phyloP scores from a whole-genome alignment of 2,113 vertebrate species.

The Eolophus roseicapilla region DNA sequence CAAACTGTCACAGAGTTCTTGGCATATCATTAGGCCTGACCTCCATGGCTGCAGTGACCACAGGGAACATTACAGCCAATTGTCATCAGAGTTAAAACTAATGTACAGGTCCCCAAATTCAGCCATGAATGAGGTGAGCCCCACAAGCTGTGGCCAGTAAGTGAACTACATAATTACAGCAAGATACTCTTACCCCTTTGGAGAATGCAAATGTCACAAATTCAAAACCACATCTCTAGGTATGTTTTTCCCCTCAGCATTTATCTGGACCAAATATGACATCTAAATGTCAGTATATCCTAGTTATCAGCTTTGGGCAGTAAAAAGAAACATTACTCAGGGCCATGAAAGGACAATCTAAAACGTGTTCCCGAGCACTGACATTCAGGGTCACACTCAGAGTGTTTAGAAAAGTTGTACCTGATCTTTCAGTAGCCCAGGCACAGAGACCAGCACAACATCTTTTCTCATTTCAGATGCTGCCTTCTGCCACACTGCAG shows the following conservation, averaged over 20 bases:
- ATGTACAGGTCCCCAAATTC: neutral
- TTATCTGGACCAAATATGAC: neutral
- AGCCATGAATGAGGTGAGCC: neutral
- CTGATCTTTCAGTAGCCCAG: neutral
- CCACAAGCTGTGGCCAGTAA: neutral
- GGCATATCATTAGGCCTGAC: constrained; percentile 69
- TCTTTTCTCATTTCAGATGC: neutral
- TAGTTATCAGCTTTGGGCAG: neutral
- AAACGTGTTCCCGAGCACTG: neutral
- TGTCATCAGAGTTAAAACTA: constrained; percentile 53
- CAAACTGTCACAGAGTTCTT: constrained; percentile 71
- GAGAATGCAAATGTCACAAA: neutral
- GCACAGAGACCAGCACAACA: neutral
- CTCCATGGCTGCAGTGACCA: constrained; percentile 56
- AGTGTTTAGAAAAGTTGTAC: neutral
- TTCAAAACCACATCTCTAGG: neutral
- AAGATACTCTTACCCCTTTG: neutral
- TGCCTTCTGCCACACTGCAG: accelerated
- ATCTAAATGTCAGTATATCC: neutral
- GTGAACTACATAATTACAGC: constrained; percentile 60
- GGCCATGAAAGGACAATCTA: neutral
- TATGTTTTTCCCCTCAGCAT: neutral
- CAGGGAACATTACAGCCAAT: constrained; percentile 44
- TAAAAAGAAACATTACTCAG: neutral
- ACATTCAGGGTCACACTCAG: neutral